Base-by-base conservation (phyloP, 2,797 vertebrate genomes). In the Alcedo atthis region DNA sequence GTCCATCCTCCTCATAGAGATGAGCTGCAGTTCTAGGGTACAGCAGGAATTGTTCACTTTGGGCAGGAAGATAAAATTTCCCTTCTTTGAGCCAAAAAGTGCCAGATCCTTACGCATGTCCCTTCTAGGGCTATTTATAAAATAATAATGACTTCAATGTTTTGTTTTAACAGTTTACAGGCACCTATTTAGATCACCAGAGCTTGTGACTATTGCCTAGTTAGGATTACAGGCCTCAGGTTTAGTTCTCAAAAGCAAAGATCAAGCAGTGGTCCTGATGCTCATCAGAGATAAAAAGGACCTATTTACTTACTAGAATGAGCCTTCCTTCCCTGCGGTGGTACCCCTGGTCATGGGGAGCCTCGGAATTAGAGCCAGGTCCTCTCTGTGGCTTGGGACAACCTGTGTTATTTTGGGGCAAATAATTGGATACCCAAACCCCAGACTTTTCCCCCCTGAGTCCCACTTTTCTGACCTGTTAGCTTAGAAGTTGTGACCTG, bases 401-500 rank as follows among this genome's bases (percentile, higher is more conserved):
- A 37, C 13, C 40, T 57, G 8, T 2, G 1, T 25, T 62, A 55
- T 62, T 90, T 67, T 42, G 46, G 55, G 73, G 30, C 28, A 73
- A 35, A 24, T 13, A 8, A 25, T 0, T 66, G 10, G 14, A 48
- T 25, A 81, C 14, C 10, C 33, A 43, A 55, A 79, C 1, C 7
- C 28, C 30, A 76, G 53, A 24, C 2, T 40, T 74, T 66, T 49
- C 8, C 1, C 4, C 24, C 25, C 68, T 77, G 53, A 80, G 82
- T 64, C 32, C 15, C n/a, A 48, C 45, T 40, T 73, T 66, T 81
- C 58, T 79, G 51, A 87, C n/a, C 54, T 59, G 10, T 76, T 71
- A 71, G 10, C 51, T 87, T 64, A 58, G 55, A 95, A 89, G 67
- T 42, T 84, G 40, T 45, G 59, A 92, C 82, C 85, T 89, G 59